Percentiles rank a stretch among this genome's conserved stretches.
phyloP scores from a whole-genome alignment of 2,113 vertebrate genomes.

The Pygathrix nemaeus region DNA sequence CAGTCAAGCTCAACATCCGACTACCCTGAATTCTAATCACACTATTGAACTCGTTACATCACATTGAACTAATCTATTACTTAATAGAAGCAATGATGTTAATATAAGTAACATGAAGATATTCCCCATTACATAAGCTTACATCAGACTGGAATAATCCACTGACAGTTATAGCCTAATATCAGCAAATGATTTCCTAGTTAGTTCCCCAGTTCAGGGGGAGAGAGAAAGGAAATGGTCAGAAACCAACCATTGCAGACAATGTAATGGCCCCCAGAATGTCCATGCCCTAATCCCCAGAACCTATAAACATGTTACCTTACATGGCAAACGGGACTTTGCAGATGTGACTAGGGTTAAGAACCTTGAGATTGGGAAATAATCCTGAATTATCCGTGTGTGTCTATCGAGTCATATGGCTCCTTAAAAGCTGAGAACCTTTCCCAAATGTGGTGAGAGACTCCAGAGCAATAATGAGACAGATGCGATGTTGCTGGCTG shows the following conservation, averaged over 20 bases:
- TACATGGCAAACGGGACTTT: not conserved
- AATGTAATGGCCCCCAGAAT: not conserved
- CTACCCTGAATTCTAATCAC: too few relatives aligned
- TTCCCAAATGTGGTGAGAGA: not conserved
- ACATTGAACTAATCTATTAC: too few relatives aligned
- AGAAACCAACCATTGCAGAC: not conserved
- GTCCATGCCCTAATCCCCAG: not conserved
- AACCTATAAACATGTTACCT: not conserved
- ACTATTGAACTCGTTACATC: too few relatives aligned
- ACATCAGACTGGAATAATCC: too few relatives aligned
- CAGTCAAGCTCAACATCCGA: too few relatives aligned
- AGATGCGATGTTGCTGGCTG: not conserved
- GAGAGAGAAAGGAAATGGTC: not conserved
- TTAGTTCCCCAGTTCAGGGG: too few relatives aligned
- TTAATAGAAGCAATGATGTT: too few relatives aligned
- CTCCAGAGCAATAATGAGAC: not conserved
- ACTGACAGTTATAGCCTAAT: too few relatives aligned
- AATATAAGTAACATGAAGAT: too few relatives aligned
- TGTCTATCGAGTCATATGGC: not conserved
- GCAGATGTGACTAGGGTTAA: not conserved
- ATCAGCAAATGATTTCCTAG: too few relatives aligned
- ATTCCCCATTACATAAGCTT: too few relatives aligned
- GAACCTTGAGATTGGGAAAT: not conserved
- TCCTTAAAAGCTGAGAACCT: not conserved
- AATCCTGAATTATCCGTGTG: not conserved